A percentile compares a stretch with the other conserved stretches of the same genome.
Evolutionary conservation across 2,797 vertebrate species (phyloP).

Genomic region (Enteromius trimaculatus): DNA sequence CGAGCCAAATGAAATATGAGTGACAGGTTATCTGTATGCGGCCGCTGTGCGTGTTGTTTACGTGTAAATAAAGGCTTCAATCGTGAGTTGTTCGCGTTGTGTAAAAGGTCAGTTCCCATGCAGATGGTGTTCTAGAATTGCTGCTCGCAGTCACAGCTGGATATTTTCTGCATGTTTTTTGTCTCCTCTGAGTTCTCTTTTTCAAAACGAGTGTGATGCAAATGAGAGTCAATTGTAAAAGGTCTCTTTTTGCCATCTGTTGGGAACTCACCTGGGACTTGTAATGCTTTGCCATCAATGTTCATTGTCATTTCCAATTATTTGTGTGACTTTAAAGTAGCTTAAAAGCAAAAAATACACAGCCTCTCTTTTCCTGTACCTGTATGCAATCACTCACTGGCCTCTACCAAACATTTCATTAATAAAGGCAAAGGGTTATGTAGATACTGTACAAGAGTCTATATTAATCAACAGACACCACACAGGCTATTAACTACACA

Average conservation of each 20-base stretch:
- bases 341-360: constrained; percentile 28
- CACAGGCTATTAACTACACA: neutral
- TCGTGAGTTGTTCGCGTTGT: constrained; percentile 25
- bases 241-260: constrained; percentile 57
- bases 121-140: constrained; percentile 47
- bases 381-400: neutral
- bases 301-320: constrained; percentile 55
- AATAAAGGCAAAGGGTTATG: neutral
- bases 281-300: constrained; percentile 45
- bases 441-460: neutral
- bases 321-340: constrained; percentile 45
- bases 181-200: constrained; percentile 30
- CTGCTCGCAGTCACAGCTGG: constrained; percentile 42
- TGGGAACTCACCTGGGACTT: constrained; percentile 56
- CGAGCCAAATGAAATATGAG: constrained; percentile 8
- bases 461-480: neutral
- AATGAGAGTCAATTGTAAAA: constrained; percentile 54
- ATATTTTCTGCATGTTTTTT: constrained; percentile 43
- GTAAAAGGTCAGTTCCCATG: constrained; percentile 48
- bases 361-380: neutral
- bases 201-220: constrained; percentile 50
- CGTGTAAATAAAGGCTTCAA: constrained; percentile 30
- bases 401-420: neutral
- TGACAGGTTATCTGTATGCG: constrained; percentile 7
- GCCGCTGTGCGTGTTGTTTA: neutral